Evolutionary conservation across 2,797 vertebrate genomes (phyloP).

Genomic region (Balearica regulorum): DNA sequence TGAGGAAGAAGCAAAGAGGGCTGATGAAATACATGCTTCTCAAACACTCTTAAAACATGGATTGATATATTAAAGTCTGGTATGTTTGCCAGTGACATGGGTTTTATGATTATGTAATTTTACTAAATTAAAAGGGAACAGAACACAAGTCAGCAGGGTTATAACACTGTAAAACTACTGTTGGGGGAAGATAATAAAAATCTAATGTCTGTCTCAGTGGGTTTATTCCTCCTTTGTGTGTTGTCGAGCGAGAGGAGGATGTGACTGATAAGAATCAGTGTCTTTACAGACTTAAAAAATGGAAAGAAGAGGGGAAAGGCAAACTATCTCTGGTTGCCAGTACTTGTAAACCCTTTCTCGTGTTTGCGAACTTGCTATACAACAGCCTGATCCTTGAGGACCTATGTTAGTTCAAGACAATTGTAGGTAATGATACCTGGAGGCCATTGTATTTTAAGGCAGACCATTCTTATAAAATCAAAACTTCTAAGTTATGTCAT

Average conservation of each 20-base stretch:
- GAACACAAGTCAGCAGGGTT: neutral
- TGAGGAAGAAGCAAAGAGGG: neutral
- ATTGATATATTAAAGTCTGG: neutral
- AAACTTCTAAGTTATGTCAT: neutral
- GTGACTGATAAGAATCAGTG: neutral
- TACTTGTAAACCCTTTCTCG: neutral
- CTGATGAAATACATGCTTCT: neutral
- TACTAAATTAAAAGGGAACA: neutral
- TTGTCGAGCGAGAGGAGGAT: neutral
- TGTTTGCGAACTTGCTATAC: neutral
- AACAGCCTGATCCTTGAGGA: neutral
- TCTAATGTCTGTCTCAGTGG: fast-evolving
- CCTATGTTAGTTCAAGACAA: neutral
- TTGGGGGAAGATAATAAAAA: neutral
- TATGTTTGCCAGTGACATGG: neutral
- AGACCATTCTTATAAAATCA: neutral
- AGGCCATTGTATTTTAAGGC: neutral
- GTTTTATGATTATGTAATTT: neutral
- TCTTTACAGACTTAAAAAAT: neutral
- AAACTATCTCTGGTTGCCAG: neutral
- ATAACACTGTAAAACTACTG: neutral
- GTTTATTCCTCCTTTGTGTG: neutral
- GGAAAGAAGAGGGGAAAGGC: neutral
- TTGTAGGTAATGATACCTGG: neutral
- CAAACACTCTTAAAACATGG: neutral